A percentile compares a stretch with the other conserved stretches of the same genome.
These are phyloP conservation scores for Sarcophaga caerulescens DNA, from an alignment of 2,888 invertebrate species.

Conservation along the genomic window DNA sequence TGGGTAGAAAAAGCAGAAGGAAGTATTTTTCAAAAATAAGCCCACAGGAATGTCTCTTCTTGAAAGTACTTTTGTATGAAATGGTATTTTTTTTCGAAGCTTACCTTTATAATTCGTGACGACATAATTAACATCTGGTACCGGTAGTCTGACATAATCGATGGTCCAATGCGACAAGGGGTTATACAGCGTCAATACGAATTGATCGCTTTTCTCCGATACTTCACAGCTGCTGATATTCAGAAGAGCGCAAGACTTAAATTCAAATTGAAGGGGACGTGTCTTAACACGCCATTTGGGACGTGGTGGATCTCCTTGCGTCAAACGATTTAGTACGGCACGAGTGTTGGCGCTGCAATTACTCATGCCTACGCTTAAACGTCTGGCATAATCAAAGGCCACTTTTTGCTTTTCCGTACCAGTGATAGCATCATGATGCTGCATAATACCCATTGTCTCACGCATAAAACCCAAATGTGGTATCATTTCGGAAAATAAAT, in stretches of 20 bases:
- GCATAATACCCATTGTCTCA: conserved; percentile 84
- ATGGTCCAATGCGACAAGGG: conserved; percentile 86
- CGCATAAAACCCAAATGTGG: conserved; percentile 83
- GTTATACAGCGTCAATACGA: conserved; percentile 91
- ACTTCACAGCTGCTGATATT: conserved; percentile 85
- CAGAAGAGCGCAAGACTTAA: conserved; percentile 78
- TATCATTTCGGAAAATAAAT: conserved; percentile 73
- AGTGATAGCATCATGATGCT: conserved; percentile 94
- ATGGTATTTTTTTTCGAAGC: conserved; percentile 39
- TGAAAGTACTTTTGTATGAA: no score
- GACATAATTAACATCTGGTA: conserved; percentile 82
- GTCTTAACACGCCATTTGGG: conserved; percentile 60
- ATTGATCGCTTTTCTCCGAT: conserved; percentile 84
- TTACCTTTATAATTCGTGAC: conserved; percentile 86
- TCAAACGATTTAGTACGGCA: conserved; percentile 72
- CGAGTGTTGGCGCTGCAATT: conserved; percentile 81
- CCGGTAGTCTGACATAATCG: conserved; percentile 85
- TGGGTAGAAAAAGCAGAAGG: no score
- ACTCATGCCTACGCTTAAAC: conserved; percentile 86
- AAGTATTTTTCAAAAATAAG: no score
- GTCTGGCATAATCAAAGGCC: conserved; percentile 91
- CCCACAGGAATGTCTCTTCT: no score
- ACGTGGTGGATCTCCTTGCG: conserved; percentile 75
- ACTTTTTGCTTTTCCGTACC: conserved; percentile 94
- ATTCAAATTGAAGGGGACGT: conserved; percentile 73